Evolutionary conservation across 2,797 vertebrate genomes (phyloP).

Genomic region (Dallia pectoralis): DNA sequence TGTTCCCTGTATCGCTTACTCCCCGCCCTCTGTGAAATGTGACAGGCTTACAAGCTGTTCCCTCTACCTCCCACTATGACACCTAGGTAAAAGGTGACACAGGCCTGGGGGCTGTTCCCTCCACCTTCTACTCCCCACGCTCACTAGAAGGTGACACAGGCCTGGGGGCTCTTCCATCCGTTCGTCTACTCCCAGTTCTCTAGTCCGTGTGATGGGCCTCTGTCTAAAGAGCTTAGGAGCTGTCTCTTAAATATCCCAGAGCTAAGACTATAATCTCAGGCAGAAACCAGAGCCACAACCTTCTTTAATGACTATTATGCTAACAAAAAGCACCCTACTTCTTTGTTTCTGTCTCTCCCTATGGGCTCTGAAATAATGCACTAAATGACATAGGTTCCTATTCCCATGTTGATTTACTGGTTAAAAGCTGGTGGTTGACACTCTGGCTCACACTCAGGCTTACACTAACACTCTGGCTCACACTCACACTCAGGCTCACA

Average conservation of each 20-base stretch:
- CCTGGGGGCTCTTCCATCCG: neutral
- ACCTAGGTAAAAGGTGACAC: neutral
- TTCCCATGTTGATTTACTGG: too few species aligned
- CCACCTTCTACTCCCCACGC: neutral
- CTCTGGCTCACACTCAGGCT: too few species aligned
- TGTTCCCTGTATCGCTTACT: neutral
- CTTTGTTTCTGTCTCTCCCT: neutral
- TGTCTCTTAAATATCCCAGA: slow-evolving; percentile 63
- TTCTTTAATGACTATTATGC: slow-evolving; percentile 63
- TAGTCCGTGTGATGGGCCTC: slow-evolving; percentile 38
- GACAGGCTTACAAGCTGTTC: slow-evolving; percentile 26
- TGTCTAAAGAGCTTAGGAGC: slow-evolving; percentile 47
- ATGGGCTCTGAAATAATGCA: too few species aligned
- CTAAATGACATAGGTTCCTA: too few species aligned
- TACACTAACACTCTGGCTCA: too few species aligned
- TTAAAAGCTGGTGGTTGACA: too few species aligned
- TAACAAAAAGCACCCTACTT: slow-evolving; percentile 46
- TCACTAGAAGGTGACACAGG: neutral
- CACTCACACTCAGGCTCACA: too few species aligned
- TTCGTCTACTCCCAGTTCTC: slow-evolving; percentile 4
- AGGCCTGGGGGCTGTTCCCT: neutral
- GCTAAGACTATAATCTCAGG: slow-evolving; percentile 71
- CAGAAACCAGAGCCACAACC: slow-evolving; percentile 67
- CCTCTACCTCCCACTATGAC: neutral
- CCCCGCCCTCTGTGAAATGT: slow-evolving; percentile 22